Conservation (phyloP, 2,797 vertebrate species). For the Naso thynnoides region DNA sequence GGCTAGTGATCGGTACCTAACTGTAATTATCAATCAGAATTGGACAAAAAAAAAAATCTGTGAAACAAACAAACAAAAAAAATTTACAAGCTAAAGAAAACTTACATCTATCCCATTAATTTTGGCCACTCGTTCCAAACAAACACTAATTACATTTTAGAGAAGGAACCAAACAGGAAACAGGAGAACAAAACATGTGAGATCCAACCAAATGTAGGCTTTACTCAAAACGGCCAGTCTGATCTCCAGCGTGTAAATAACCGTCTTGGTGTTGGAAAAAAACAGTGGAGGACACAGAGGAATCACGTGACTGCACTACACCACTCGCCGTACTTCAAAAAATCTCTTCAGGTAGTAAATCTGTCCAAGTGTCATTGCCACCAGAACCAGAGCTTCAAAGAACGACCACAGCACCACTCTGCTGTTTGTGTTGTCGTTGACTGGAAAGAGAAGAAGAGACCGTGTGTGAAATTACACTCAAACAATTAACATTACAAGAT, state of each 20-base stretch:
- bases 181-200: conserved; percentile 62
- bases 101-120: conserved; percentile 42
- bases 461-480: neutral
- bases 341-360: conserved; percentile 99
- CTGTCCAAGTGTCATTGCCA: conserved; percentile 99
- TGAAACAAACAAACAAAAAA: conserved; percentile 32
- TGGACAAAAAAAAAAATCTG: conserved; percentile 21
- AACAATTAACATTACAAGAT: neutral
- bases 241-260: conserved; percentile 71
- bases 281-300: conserved; percentile 67
- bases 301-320: conserved; percentile 82
- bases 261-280: conserved; percentile 71
- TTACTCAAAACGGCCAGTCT: conserved; percentile 73
- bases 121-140: conserved; percentile 56
- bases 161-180: conserved; percentile 55
- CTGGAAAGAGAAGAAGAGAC: conserved; percentile 73
- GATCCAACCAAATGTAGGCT: conserved; percentile 60
- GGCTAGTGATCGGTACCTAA: conserved; percentile 29
- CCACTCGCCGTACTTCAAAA: conserved; percentile 99
- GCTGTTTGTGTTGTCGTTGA: conserved; percentile 99
- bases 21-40: conserved; percentile 41
- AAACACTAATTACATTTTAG: conserved; percentile 54
- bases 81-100: conserved; percentile 40
- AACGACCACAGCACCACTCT: conserved; percentile 99
- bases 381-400: conserved; percentile 98